Percentiles rank a stretch among this genome's conserved stretches.
These are phyloP conservation scores for Lycopodina hypogea DNA, from an alignment of 37 sponge, comb jelly and placozoan species.

Conservation along the genomic window DNA sequence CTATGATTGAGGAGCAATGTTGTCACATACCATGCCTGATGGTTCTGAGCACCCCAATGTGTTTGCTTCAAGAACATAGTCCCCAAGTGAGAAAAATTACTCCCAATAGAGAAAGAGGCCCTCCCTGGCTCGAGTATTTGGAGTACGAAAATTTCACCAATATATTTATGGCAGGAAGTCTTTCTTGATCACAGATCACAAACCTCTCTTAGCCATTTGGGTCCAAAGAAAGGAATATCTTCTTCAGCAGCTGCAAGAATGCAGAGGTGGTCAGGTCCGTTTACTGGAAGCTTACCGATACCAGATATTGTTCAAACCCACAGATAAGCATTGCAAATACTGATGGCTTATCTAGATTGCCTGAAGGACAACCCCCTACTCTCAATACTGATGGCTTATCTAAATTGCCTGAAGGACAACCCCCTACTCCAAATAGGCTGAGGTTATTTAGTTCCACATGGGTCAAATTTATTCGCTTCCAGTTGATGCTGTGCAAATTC, in stretches of 20 bases:
- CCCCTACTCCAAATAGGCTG: neutral
- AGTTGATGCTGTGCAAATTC: no score
- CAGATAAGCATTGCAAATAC: neutral
- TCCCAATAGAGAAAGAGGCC: neutral
- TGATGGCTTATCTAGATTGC: neutral
- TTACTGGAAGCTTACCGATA: neutral
- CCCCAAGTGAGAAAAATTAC: neutral
- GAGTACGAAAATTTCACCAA: neutral
- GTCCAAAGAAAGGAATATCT: neutral
- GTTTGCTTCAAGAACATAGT: neutral
- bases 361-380: neutral
- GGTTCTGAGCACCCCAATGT: neutral
- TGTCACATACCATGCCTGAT: conserved; percentile 1
- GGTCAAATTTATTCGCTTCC: no score
- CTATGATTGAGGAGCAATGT: neutral
- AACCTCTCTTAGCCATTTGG: neutral
- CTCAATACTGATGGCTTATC: neutral
- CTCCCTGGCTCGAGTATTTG: neutral
- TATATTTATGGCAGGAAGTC: neutral
- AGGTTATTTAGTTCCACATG: neutral
- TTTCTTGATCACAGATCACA: conserved; percentile 1
- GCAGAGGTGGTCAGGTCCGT: neutral
- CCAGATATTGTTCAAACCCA: neutral
- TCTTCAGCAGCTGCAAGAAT: neutral
- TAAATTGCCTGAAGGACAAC: neutral